phyloP scores from a whole-genome alignment of 2,113 vertebrate genomes.

The Gopherus flavomarginatus region DNA sequence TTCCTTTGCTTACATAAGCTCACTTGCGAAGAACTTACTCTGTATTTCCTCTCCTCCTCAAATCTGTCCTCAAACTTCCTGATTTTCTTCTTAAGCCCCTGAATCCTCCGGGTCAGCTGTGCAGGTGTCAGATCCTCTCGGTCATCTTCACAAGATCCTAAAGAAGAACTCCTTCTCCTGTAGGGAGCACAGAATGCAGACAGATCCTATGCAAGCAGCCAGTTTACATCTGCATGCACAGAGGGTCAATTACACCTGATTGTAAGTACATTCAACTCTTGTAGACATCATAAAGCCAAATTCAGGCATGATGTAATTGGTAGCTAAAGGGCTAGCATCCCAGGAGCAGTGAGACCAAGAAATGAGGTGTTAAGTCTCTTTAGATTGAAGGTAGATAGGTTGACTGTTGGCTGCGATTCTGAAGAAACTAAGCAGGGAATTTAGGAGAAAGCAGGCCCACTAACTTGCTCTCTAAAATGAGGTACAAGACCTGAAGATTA shows the following conservation, averaged over 20 bases:
- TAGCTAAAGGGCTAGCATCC: background rate
- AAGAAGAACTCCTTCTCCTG: conserved; percentile 92
- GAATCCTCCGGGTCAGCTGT: conserved; percentile 94
- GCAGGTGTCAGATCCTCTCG: conserved; percentile 90
- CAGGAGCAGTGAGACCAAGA: background rate
- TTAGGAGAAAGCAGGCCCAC: background rate
- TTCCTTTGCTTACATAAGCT: background rate
- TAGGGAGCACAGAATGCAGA: conserved; percentile 35
- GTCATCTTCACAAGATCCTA: conserved; percentile 93
- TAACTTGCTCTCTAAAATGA: background rate
- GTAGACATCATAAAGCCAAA: background rate
- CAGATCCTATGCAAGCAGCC: conserved; percentile 34
- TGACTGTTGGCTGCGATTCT: too few relatives aligned
- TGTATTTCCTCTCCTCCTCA: conserved; percentile 96
- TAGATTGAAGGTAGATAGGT: too few relatives aligned
- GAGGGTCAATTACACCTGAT: background rate
- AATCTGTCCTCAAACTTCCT: conserved; percentile 94
- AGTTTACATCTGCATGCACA: background rate
- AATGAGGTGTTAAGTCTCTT: background rate
- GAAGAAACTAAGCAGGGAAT: background rate
- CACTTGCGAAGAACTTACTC: conserved; percentile 77
- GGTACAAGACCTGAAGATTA: background rate
- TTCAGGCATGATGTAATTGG: background rate
- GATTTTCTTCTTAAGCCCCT: conserved; percentile 96
- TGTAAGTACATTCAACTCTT: conserved; percentile 1